Evolutionary conservation across 1,140 invertebrate species (phyloP), one percentile per base, ranked within the genome.

Genomic region (Eubasilissa regina): DNA sequence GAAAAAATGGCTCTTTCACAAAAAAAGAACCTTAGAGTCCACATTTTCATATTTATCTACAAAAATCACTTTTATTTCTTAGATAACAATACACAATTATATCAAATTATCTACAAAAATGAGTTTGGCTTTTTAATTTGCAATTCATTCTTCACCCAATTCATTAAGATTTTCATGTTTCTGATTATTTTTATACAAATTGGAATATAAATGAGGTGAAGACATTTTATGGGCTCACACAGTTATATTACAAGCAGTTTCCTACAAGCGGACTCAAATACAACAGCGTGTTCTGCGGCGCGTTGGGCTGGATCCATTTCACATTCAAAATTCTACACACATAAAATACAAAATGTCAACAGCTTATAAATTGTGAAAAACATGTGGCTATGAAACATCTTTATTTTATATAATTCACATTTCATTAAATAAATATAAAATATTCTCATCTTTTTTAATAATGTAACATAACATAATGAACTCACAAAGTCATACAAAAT

Each of bases 81-180:
- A 80, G 77, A 82, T 83, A 83, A 83, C 81, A 83, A 80, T 83
- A 83, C 81, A 83, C 81, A 83, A 80, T 83, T 83, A 82, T 82
- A 83, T 83, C 76, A 83, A 83, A 83, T 78, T 83, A 83, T 83
- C 81, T 83, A 83, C 81, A 83, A 83, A 82, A 82, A 82, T 82
- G 77, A 80, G 81, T 83, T 83, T 83, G 81, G 81, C 81, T 83
- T 83, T 79, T 77, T 58, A 72, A 55, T 80, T 66, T 66, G 66
- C 51, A 53, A 80, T 77, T 79, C 70, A 75, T 80, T 78, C 74
- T 35, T 80, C 70, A 58, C 47, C 68, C 73, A 78, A 77, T 82
- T 53, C 21, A 47, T 45, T 1, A 8, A 47, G 58, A 62, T 12
- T 35, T 35, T 35, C 6, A 35, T 35, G 25, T 35, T 35, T 35